These are phyloP conservation scores for Leucophora obtusa DNA, from an alignment of 2,888 invertebrate species.

Conservation along the genomic window DNA sequence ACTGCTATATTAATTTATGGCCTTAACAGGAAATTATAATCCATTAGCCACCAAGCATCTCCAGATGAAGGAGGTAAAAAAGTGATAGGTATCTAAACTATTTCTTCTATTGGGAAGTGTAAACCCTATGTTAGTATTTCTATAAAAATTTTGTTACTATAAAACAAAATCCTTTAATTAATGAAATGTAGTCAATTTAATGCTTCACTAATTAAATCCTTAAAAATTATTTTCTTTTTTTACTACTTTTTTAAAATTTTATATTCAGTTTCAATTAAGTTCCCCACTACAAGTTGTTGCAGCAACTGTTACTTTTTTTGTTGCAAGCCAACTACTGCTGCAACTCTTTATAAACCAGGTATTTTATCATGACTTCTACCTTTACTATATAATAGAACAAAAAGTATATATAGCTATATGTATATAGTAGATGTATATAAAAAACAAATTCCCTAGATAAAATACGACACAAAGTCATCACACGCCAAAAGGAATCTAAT, in stretches of 20 bases:
- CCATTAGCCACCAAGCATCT: too few relatives aligned
- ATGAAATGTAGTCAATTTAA: constrained; percentile 60
- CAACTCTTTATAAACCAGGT: constrained; percentile 35
- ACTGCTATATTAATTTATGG: too few relatives aligned
- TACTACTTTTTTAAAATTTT: constrained; percentile 45
- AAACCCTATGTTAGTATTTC: too few relatives aligned
- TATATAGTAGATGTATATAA: not conserved
- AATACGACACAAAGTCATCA: constrained; percentile 71
- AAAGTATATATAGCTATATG: not conserved
- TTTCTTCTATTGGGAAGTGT: too few relatives aligned
- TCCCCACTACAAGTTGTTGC: constrained; percentile 17
- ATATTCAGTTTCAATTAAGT: constrained; percentile 61
- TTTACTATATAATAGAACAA: not conserved
- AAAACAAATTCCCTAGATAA: constrained; percentile 62
- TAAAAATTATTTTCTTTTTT: constrained; percentile 48
- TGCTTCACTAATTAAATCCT: constrained; percentile 59
- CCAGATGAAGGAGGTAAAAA: too few relatives aligned
- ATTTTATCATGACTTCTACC: constrained; percentile 50
- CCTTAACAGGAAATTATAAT: too few relatives aligned
- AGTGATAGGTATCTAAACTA: too few relatives aligned
- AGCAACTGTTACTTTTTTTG: constrained; percentile 28
- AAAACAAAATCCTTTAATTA: constrained; percentile 18
- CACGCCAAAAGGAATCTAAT: constrained; percentile 77
- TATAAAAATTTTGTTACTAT: not conserved
- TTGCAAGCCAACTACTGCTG: not conserved